phyloP scores from a whole-genome alignment of 2,888 invertebrate genomes.

The Esperia sulphurella region DNA sequence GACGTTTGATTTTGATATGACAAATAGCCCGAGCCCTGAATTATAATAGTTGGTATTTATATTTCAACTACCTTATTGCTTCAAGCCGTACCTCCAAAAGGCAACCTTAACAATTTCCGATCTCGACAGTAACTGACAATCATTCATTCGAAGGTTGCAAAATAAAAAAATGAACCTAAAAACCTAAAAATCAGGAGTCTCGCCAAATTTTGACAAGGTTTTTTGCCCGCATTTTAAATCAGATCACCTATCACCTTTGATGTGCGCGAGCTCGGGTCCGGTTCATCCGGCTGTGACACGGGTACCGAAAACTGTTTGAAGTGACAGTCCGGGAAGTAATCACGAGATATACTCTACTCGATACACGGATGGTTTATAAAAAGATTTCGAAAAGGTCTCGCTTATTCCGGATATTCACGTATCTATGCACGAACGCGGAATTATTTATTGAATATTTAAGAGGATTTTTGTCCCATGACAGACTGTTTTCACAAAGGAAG shows the following conservation, averaged over 20 bases:
- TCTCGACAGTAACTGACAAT: too few relatives aligned
- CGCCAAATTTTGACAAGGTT: conserved; percentile 1
- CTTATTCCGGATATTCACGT: not conserved
- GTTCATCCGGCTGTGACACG: conserved; percentile 25
- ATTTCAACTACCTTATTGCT: too few relatives aligned
- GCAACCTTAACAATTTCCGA: too few relatives aligned
- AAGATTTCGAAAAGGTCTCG: not conserved
- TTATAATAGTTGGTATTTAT: too few relatives aligned
- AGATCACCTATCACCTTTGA: conserved; percentile 10
- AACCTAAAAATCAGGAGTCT: not conserved
- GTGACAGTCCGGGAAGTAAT: conserved; percentile 15
- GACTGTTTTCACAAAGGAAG: too few relatives aligned
- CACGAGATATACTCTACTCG: not conserved
- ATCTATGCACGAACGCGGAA: too few relatives aligned
- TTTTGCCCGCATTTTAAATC: conserved; percentile 6
- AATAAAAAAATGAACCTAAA: not conserved
- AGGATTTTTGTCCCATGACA: too few relatives aligned
- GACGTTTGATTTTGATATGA: too few relatives aligned
- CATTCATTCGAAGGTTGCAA: too few relatives aligned
- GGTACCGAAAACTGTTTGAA: conserved; percentile 27
- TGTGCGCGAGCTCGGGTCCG: conserved; percentile 8
- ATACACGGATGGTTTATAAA: not conserved
- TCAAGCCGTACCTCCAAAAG: too few relatives aligned
- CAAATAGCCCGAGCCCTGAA: too few relatives aligned
- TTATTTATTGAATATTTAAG: too few relatives aligned